Conservation (phyloP, 2,888 invertebrate species). For the Uropetala carovei region DNA sequence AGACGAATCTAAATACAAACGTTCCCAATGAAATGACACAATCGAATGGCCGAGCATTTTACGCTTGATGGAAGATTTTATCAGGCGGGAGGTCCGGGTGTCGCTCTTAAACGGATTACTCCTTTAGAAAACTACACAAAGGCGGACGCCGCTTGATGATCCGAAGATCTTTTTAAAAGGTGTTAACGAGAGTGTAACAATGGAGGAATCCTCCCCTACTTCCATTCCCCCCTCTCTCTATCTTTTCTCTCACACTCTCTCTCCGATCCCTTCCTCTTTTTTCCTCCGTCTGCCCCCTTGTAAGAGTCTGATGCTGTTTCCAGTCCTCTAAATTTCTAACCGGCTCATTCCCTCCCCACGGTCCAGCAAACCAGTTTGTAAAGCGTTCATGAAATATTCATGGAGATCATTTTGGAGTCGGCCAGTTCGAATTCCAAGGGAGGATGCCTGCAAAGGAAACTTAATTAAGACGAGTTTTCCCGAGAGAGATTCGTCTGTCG, state of each 20-base stretch:
- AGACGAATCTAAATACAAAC: no score
- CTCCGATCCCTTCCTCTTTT: not conserved
- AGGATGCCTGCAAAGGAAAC: slow-evolving; percentile 23
- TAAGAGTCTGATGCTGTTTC: not conserved
- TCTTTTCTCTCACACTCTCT: not conserved
- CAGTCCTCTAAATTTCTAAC: slow-evolving; percentile 45
- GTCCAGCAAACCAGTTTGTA: slow-evolving; percentile 38
- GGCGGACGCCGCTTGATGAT: slow-evolving; percentile 25
- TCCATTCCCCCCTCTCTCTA: not conserved
- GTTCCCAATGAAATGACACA: not conserved
- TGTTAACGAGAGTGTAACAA: slow-evolving; percentile 36
- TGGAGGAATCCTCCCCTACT: not conserved
- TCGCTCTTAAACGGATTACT: not conserved
- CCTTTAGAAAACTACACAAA: not conserved
- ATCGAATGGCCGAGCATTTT: not conserved
- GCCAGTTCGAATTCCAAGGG: slow-evolving; percentile 51
- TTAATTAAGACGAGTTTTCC: slow-evolving; percentile 63
- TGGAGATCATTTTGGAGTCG: slow-evolving; percentile 60
- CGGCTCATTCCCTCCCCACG: not conserved
- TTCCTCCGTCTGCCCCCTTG: not conserved
- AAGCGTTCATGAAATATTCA: slow-evolving; percentile 63
- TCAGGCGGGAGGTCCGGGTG: not conserved
- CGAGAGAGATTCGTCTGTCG: slow-evolving; percentile 1
- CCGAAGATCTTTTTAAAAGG: slow-evolving; percentile 24
- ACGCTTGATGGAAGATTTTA: not conserved